Evolutionary conservation across 2,888 invertebrate genomes (phyloP).

Genomic region (Phortica magna): DNA sequence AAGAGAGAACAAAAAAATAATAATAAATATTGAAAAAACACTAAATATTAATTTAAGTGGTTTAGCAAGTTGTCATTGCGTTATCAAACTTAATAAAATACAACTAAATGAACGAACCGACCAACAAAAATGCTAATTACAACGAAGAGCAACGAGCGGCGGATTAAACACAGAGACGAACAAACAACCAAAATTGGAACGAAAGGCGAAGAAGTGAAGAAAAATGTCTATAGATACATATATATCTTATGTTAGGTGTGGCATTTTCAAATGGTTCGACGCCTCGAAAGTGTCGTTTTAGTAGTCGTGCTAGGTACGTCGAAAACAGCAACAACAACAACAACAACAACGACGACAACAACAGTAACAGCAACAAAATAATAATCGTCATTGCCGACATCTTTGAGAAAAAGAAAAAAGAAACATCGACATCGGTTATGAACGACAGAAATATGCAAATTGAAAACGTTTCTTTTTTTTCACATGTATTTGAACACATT

Average conservation of each 20-base stretch:
- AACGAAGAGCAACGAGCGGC: slow-evolving; percentile 6
- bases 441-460: slow-evolving; percentile 72
- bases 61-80: slow-evolving; percentile 65
- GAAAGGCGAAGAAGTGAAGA: neutral
- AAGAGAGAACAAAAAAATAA: neutral
- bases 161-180: neutral
- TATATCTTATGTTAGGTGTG: slow-evolving; percentile 59
- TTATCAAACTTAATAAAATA: slow-evolving; percentile 68
- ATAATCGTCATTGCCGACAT: slow-evolving; percentile 4
- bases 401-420: neutral
- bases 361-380: slow-evolving; percentile 40
- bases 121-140: slow-evolving; percentile 67
- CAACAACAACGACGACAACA: slow-evolving; percentile 45
- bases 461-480: slow-evolving; percentile 30
- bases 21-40: slow-evolving; percentile 23
- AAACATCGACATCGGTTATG: slow-evolving; percentile 61
- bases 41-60: slow-evolving; percentile 55
- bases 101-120: slow-evolving; percentile 62
- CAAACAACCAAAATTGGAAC: neutral
- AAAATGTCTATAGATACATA: neutral
- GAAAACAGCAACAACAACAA: neutral
- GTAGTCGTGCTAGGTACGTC: neutral
- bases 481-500: slow-evolving; percentile 12
- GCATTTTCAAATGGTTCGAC: slow-evolving; percentile 71
- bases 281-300: slow-evolving; percentile 61